Base-by-base conservation (phyloP, 2,113 vertebrate genomes). In the Neomonachus schauinslandi region DNA sequence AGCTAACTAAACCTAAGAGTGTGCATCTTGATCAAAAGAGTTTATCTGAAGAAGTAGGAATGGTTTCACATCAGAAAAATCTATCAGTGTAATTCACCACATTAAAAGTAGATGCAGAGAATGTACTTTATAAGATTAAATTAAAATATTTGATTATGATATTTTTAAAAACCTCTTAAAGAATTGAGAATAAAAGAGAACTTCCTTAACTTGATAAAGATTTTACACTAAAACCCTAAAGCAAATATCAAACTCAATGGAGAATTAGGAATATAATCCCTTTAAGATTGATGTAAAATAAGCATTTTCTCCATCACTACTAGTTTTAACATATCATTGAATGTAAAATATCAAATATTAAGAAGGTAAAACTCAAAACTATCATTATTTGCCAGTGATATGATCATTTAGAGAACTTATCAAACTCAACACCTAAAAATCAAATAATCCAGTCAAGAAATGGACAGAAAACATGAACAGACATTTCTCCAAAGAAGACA, bases 81-180 rank as follows among this genome's bases (percentile, higher is more conserved):
- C 55, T 80, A 88, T 89, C 16, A 26, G 9, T 49, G 18, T 8
- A 69, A 80, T 65, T 94, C 81, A 71, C 21, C 33, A 92, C 5
- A 42, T 95, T 92, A 92, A 81, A 89, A 49, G 61, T 28, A 96
- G 36, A 82, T 69, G 3, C 36, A 92, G 42, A 76, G 22, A 93
- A 93, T 82, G 49, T 72, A 51, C 6, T 65, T 92, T n/a, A 39
- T 81, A 72, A 93, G 77, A 53, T 89, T 86, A 84, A 95, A 83
- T 79, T 79, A 76, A 89, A 77, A 84, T 83, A 84, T 6, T 49
- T 89, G 72, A 24, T 74, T 82, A 22, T 67, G 11, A 57, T 39
- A 77, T 82, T 82, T 69, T 22, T 3, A 49, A 93, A 82, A 86
- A 22, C 1, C 49, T 79, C 5, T 53, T 84, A 28, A 42, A 82